phyloP scores from a whole-genome alignment of 2,888 invertebrate species.

The Pogonocherus hispidulus region DNA sequence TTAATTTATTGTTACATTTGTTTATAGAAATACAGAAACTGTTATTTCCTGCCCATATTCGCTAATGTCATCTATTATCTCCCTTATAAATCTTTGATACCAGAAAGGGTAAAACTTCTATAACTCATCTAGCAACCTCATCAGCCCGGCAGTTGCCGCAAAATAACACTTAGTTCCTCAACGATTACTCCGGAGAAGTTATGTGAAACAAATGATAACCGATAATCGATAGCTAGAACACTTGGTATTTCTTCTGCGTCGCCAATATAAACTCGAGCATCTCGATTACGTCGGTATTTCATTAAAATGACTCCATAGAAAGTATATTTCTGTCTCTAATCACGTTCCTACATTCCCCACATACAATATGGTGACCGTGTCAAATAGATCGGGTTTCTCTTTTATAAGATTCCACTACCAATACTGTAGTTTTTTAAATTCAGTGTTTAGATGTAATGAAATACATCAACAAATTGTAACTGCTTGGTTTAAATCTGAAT shows the following conservation, averaged over 20 bases:
- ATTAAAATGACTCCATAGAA: background rate
- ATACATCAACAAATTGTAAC: too few species aligned
- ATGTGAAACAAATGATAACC: background rate
- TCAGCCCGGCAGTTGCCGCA: background rate
- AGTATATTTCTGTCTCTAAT: background rate
- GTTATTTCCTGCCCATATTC: background rate
- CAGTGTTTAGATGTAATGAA: too few species aligned
- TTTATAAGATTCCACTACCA: too few species aligned
- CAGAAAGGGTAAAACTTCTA: background rate
- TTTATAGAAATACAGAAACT: too few species aligned
- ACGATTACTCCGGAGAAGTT: background rate
- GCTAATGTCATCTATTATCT: background rate
- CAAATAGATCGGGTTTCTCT: background rate
- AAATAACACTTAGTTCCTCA: background rate
- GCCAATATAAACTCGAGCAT: background rate
- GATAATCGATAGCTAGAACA: background rate
- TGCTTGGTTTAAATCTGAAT: too few species aligned
- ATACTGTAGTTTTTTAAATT: too few species aligned
- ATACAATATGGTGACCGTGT: background rate
- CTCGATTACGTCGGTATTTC: conserved; percentile 1
- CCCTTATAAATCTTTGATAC: background rate
- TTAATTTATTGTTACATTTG: too few species aligned
- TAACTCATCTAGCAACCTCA: background rate
- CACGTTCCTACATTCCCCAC: background rate
- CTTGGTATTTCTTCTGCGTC: background rate